Evolutionary conservation across 2,888 invertebrate species (phyloP), one percentile per base, ranked within the genome.

Genomic region (Anarsia innoxiella): DNA sequence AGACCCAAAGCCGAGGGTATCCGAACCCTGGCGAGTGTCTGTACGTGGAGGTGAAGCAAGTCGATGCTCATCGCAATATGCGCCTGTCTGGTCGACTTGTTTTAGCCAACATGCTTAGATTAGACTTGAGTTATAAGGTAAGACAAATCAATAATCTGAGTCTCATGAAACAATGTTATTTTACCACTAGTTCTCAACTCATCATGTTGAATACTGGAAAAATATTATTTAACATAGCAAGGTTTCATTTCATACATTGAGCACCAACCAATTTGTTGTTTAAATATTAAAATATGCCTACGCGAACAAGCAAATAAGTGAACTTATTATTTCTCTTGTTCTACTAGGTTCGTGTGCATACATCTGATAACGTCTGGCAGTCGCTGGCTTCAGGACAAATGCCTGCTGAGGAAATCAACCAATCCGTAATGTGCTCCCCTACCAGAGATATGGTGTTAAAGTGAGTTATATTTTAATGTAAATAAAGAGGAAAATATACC

Each of bases 71-170:
- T 1, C 49, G 63, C 1, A 42, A 38, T 23, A 64, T 82, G 62
- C 49, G 46, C 4, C 43, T 82, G 3, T 47, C 63, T 19, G 82
- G 80, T 0, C 51, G 73, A 9, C 57, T 83, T 2, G 44, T 56
- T 10, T 56, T 80, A 0, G 71, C 70, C 3, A 80, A 80, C 33
- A 66, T 76, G 72, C 59, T 80, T 36, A 50, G 72, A 2, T 44
- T 46, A 13, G 49, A 57, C 8, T 37, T 82, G 4, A 42, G 66
- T 0, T 82, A 63, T 36, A 83, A 76, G 71, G 82, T 78, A n/a
- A n/a, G n/a, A n/a, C n/a, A n/a, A n/a, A n/a, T n/a, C n/a, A n/a
- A n/a, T n/a, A n/a, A n/a, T n/a, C n/a, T n/a, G n/a, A n/a, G n/a
- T n/a, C n/a, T n/a, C n/a, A n/a, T n/a, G n/a, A n/a, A n/a, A n/a